Conservation (phyloP, 2,888 invertebrate species). For the Operophtera brumata region DNA sequence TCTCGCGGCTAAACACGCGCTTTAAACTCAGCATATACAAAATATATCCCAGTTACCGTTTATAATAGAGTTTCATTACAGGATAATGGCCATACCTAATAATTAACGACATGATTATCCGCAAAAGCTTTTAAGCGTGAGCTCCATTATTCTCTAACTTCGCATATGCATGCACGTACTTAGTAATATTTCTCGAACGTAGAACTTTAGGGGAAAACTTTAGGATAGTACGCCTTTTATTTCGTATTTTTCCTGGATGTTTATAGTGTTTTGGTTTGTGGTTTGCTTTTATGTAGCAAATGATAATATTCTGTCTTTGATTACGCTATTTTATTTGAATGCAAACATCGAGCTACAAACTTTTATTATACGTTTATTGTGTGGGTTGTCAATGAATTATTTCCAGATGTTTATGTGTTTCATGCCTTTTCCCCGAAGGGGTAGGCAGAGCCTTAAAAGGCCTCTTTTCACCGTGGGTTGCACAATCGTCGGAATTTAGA, state of each 20-base stretch:
- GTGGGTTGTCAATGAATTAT: conserved; percentile 6
- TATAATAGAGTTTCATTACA: conserved; percentile 49
- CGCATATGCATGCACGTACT: conserved; percentile 32
- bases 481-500: too few species aligned
- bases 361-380: conserved; percentile 13
- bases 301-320: conserved; percentile 16
- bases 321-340: conserved; percentile 17
- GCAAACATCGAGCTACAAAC: conserved; percentile 13
- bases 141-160: conserved; percentile 49
- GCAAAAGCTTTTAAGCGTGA: conserved; percentile 65
- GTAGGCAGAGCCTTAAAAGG: too few species aligned
- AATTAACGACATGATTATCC: conserved; percentile 61
- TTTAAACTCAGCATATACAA: conserved; percentile 18
- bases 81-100: conserved; percentile 48
- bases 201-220: conserved; percentile 24
- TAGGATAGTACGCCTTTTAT: conserved; percentile 17
- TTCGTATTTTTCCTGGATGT: conserved; percentile 22
- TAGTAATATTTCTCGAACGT: conserved; percentile 24
- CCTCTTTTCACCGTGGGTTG: too few species aligned
- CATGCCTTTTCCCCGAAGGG: too few species aligned
- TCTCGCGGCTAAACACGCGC: conserved; percentile 21
- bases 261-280: conserved; percentile 22
- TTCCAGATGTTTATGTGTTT: neutral
- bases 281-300: conserved; percentile 13
- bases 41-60: conserved; percentile 19